phyloP scores from a whole-genome alignment of 2,113 vertebrate species.

The Zapus hudsonius region DNA sequence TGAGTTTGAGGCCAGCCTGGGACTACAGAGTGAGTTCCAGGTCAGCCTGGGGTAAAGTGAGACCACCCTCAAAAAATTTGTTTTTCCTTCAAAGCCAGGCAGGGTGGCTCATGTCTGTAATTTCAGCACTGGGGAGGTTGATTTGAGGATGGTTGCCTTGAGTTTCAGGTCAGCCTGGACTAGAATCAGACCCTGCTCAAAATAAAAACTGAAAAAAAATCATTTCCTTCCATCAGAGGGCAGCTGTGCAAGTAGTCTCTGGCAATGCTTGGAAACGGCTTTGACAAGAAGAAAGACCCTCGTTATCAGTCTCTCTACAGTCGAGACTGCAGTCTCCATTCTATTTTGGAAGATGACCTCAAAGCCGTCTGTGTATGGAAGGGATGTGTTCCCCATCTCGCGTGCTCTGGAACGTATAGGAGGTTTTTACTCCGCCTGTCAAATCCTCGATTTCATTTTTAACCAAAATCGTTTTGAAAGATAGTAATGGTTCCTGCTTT shows the following conservation, averaged over 20 bases:
- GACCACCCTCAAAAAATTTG: too few relatives aligned
- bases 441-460: slow-evolving; percentile 24
- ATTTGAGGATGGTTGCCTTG: too few relatives aligned
- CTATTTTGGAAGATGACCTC: background rate
- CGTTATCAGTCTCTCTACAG: background rate
- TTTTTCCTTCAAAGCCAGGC: too few relatives aligned
- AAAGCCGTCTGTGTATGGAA: background rate
- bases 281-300: background rate
- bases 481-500: background rate
- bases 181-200: too few relatives aligned
- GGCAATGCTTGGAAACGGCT: background rate
- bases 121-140: too few relatives aligned
- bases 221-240: background rate
- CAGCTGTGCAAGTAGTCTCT: background rate
- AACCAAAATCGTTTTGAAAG: background rate
- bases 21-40: too few relatives aligned
- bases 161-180: too few relatives aligned
- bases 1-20: too few relatives aligned
- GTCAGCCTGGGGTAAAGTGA: too few relatives aligned
- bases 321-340: background rate
- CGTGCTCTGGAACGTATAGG: background rate
- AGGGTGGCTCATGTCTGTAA: too few relatives aligned
- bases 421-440: background rate
- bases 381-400: background rate
- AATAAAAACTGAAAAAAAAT: background rate